Evolutionary conservation across 2,797 vertebrate genomes (phyloP), one percentile per base, ranked within the genome.

Genomic region (Pseudochirops corinnae): DNA sequence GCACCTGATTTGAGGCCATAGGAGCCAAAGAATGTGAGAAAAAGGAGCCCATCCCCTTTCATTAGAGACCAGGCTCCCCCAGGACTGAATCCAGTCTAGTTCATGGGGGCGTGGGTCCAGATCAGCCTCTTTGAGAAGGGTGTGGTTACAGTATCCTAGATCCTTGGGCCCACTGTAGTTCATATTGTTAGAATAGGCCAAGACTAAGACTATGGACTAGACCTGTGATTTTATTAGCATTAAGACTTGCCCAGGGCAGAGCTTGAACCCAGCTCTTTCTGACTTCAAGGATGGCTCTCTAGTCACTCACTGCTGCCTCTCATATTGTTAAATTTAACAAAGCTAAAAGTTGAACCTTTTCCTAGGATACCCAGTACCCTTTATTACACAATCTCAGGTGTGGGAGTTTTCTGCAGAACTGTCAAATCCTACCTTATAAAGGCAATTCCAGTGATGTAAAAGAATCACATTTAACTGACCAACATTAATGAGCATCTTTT

Each of bases 381-480:
- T 97, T 93, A 95, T 92, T 95, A 50, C 46, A 90, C 91, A 95
- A 91, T 67, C 93, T 31, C 7, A 92, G 52, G 56, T 55, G 29
- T 74, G 11, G 5, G 62, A 39, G 60, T 67, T 94, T 92, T 55
- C 60, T 46, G 0, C 31, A 31, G 16, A 53, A 55, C 29, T 62
- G n/a, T 90, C 94, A 91, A 13, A 60, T 93, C 90, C 96, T 52
- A 95, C 87, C 94, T 90, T 92, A 82, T 57, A 29, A 90, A 62
- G 53, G 90, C 93, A 29, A 82, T 13, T 97, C 92, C 94, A 91
- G 93, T 91, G 87, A 94, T 95, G 67, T 92, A 95, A 97, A 62
- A 93, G 55, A 90, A 95, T 39, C n/a, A n/a, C 24, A 33, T 97
- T 97, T 96, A 94, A 95, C 46, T 18, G 53, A 93, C 93, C 55